Percentiles rank a stretch among this genome's conserved stretches.
phyloP scores from a whole-genome alignment of 1,140 invertebrate species.

The Microplitis mediator region DNA sequence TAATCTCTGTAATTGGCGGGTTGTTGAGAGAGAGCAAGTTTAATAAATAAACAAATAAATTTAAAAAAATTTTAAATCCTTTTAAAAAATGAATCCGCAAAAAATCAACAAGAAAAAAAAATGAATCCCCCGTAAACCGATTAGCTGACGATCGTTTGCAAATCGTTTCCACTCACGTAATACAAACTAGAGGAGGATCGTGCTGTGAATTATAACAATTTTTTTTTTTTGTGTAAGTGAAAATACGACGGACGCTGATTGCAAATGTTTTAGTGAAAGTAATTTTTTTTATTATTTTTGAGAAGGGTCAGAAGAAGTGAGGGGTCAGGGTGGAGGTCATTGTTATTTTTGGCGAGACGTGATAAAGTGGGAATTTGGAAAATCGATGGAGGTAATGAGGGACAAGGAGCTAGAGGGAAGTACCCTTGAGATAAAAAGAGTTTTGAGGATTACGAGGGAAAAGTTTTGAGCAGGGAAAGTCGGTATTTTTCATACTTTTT shows the following conservation, averaged over 20 bases:
- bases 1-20: constrained; percentile 28
- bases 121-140: neutral
- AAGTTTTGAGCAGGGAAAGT: too few relatives aligned
- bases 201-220: constrained; percentile 10
- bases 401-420: too few relatives aligned
- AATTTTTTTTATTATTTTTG: neutral
- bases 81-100: neutral
- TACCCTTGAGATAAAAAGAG: too few relatives aligned
- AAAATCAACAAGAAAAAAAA: neutral
- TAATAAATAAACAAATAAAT: constrained; percentile 5
- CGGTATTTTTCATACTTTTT: too few relatives aligned
- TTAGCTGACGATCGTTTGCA: constrained; percentile 24
- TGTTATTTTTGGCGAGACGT: constrained; percentile 5
- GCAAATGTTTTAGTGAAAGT: too few relatives aligned
- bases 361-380: too few relatives aligned
- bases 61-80: neutral
- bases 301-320: constrained; percentile 1
- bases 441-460: too few relatives aligned
- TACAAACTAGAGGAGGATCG: constrained; percentile 13
- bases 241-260: neutral
- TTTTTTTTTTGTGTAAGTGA: neutral
- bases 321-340: constrained; percentile 2
- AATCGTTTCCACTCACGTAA: constrained; percentile 29
- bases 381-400: too few relatives aligned
- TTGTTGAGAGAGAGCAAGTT: neutral